phyloP scores from a whole-genome alignment of 2,113 vertebrate genomes.

The Dicentrarchus labrax region DNA sequence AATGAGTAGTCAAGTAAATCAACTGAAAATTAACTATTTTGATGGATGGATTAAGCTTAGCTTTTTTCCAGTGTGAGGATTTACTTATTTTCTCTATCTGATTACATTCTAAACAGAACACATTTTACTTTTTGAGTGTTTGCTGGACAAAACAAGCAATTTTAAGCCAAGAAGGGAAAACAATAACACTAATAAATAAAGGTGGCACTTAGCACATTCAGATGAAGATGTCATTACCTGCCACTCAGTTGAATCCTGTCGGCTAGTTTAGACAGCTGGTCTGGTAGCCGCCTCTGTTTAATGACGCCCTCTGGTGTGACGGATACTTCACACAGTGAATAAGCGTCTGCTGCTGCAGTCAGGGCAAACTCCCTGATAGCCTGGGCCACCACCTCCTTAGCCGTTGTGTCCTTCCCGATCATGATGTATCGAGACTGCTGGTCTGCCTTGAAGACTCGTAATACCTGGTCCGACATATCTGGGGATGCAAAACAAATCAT shows the following conservation, averaged over 20 bases:
- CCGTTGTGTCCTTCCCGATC: constrained; percentile 98
- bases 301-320: constrained; percentile 98
- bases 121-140: too few relatives aligned
- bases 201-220: not conserved
- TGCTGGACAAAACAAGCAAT: too few relatives aligned
- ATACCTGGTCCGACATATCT: constrained; percentile 97
- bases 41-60: too few relatives aligned
- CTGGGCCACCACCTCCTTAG: constrained; percentile 96
- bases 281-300: constrained; percentile 95
- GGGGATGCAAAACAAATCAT: constrained; percentile 7
- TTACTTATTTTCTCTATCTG: not conserved
- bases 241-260: constrained; percentile 98
- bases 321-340: constrained; percentile 96
- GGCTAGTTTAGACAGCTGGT: constrained; percentile 97
- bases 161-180: too few relatives aligned
- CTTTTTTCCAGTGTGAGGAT: not conserved
- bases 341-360: constrained; percentile 92
- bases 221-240: constrained; percentile 82
- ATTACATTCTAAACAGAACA: not conserved
- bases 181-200: not conserved
- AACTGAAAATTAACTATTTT: not conserved
- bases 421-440: constrained; percentile 99
- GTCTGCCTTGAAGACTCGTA: constrained; percentile 97
- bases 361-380: constrained; percentile 96
- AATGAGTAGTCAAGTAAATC: not conserved